Evolutionary conservation across 2,888 invertebrate species (phyloP), one percentile per base, ranked within the genome.

Genomic region (Cerastis rubricosa): DNA sequence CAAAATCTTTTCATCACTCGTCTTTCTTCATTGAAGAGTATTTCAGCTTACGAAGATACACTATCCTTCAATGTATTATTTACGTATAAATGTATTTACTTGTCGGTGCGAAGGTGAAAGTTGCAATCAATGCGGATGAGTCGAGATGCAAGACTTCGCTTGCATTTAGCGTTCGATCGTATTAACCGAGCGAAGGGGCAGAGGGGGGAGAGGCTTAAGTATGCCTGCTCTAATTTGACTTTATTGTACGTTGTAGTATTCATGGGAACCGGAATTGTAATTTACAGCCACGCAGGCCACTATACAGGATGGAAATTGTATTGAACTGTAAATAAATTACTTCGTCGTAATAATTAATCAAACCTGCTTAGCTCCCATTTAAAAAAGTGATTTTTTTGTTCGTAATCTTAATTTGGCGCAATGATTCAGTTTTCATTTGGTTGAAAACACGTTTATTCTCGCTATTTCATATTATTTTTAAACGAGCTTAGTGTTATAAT

Each of bases 71-170:
- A 35, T 45, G 43, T 57, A n/a, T 51, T 57, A 68, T 71, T 67
- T 76, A 66, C n/a, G 6, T 70, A n/a, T 19, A 68, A 35, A 35
- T 35, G 35, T 35, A 2, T 73, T 69, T 63, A 68, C 25, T 14
- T 49, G 66, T 63, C n/a, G n/a, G 43, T 73, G 71, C 74, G 80
- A 89, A 89, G 86, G 88, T 83, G 88, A 89, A 89, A 89, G 89
- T 87, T 66, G 68, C 69, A 79, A 83, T 89, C 76, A 81, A 80
- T 73, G 78, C 81, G 83, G 79, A 83, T 80, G 80, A 81, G 67
- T 22, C 61, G 59, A 76, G 83, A 77, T 76, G 75, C 25, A 74
- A 64, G 54, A 68, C 40, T 40, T 54, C 49, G 43, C 35, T 71
- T 75, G 66, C 57, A 72, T 80, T 79, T 64, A 68, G 82, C 67